Percentiles rank a stretch among this genome's conserved stretches.
Evolutionary conservation across 1,140 invertebrate genomes (phyloP).

Genomic region (Acyrthosiphon pisum): DNA sequence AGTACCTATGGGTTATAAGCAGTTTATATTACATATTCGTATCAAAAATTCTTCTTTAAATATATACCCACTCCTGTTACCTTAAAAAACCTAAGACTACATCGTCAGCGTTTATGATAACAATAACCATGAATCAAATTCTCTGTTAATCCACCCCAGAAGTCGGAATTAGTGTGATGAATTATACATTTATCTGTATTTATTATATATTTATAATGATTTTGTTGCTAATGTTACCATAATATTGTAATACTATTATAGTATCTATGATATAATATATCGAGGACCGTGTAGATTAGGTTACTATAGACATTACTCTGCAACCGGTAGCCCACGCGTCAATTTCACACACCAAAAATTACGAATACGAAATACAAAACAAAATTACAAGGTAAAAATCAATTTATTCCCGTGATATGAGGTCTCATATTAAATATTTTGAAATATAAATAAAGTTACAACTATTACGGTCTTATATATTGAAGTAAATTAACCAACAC

Average conservation of each 20-base stretch:
- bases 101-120: not conserved
- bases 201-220: not conserved
- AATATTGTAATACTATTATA: not conserved
- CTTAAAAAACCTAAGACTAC: not conserved
- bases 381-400: not conserved
- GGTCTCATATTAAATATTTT: not conserved
- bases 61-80: not conserved
- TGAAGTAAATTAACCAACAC: not conserved
- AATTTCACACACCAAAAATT: not conserved
- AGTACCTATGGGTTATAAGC: not conserved
- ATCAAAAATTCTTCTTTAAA: not conserved
- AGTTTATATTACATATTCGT: not conserved
- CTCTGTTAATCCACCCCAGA: not conserved
- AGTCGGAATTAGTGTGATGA: not conserved
- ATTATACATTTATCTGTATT: not conserved
- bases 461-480: not conserved
- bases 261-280: not conserved
- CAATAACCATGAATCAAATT: not conserved
- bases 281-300: not conserved
- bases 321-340: not conserved
- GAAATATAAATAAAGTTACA: not conserved
- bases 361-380: not conserved
- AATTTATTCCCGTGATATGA: not conserved
- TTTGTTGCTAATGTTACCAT: not conserved
- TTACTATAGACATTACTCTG: not conserved